Conservation (phyloP, 1,140 invertebrate species). For the Platyscapa corneri region DNA sequence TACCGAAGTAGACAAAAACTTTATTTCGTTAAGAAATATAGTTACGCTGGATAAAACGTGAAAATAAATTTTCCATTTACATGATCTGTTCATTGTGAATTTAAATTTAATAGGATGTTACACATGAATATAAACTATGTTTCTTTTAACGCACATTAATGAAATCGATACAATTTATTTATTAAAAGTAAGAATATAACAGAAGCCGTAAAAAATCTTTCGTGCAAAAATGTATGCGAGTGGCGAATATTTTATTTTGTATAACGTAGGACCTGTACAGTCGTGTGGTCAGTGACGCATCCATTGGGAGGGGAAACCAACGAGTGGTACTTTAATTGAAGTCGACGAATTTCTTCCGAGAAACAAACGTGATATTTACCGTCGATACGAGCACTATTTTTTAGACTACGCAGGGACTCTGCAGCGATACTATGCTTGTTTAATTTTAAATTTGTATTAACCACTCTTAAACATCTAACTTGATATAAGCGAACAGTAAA, state of each 20-base stretch:
- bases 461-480: neutral
- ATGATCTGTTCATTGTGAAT: too few relatives aligned
- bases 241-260: neutral
- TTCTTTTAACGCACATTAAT: too few relatives aligned
- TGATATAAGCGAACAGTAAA: neutral
- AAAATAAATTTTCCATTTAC: too few relatives aligned
- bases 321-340: constrained; percentile 21
- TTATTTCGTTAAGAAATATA: neutral
- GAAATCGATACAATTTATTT: too few relatives aligned
- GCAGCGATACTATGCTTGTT: neutral
- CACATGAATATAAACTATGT: too few relatives aligned
- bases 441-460: neutral
- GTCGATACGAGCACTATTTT: neutral
- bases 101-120: too few relatives aligned
- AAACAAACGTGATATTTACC: constrained; percentile 36
- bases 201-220: neutral
- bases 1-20: neutral
- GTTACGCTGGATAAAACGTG: too few relatives aligned
- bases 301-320: constrained; percentile 7
- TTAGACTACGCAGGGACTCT: neutral
- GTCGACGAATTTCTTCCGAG: constrained; percentile 26
- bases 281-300: constrained; percentile 21
- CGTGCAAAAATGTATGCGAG: neutral
- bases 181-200: too few relatives aligned
- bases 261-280: neutral